Evolutionary conservation across 2,888 invertebrate species (phyloP).

Genomic region (Hydropsyche betteni): DNA sequence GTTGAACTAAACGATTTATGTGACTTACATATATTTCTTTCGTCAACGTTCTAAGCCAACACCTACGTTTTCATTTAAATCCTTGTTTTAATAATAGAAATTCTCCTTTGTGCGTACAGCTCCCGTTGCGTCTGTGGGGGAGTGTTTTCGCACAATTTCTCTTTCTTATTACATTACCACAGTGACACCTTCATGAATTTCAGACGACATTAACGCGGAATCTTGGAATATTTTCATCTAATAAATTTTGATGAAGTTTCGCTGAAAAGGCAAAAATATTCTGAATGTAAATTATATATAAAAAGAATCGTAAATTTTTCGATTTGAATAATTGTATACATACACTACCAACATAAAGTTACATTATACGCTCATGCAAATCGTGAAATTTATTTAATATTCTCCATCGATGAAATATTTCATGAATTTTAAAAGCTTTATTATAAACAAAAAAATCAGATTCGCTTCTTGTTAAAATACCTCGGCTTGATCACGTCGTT

Average conservation of each 20-base stretch:
- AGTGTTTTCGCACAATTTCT: conserved; percentile 37
- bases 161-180: conserved; percentile 37
- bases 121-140: background rate
- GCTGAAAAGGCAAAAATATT: conserved; percentile 26
- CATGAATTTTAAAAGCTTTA: too few species aligned
- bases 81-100: conserved; percentile 18
- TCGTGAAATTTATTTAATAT: conserved; percentile 2
- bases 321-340: background rate
- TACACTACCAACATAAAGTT: background rate
- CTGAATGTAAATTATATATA: conserved; percentile 2
- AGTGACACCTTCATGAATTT: conserved; percentile 31
- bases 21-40: background rate
- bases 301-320: conserved; percentile 11
- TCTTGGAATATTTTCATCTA: conserved; percentile 48
- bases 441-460: background rate
- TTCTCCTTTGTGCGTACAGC: background rate
- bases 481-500: conserved; percentile 37
- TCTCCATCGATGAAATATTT: background rate
- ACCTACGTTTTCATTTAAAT: conserved; percentile 1
- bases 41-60: background rate
- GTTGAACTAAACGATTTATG: conserved; percentile 7
- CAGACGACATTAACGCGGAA: conserved; percentile 35
- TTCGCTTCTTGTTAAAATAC: conserved; percentile 37
- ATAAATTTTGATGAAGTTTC: conserved; percentile 36
- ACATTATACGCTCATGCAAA: conserved; percentile 2